Conservation (phyloP, 1,140 invertebrate genomes). For the Chlorops oryzae region DNA sequence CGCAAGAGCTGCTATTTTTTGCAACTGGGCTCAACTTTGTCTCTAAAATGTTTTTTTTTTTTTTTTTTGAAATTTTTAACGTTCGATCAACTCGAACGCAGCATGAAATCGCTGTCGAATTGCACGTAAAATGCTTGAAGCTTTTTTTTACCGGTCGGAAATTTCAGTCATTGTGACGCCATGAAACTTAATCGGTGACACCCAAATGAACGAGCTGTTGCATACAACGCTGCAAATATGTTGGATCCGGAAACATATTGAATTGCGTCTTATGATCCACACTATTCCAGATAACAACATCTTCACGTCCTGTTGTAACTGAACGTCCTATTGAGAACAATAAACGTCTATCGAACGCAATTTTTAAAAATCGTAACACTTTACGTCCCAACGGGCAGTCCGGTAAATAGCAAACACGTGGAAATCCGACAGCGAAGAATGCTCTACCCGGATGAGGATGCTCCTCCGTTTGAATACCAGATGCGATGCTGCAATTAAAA, state of each 20-base stretch:
- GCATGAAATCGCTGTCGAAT: slow-evolving; percentile 1
- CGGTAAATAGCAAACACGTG: slow-evolving; percentile 72
- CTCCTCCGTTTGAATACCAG: slow-evolving; percentile 72
- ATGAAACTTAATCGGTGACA: slow-evolving; percentile 54
- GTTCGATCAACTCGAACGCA: slow-evolving; percentile 41
- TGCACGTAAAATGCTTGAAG: no score
- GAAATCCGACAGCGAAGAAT: slow-evolving; percentile 81
- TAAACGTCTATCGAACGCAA: slow-evolving; percentile 75
- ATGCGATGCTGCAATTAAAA: slow-evolving; percentile 60
- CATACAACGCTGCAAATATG: slow-evolving; percentile 67
- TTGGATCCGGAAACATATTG: slow-evolving; percentile 70
- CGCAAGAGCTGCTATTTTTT: no score
- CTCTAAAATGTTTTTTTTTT: slow-evolving; percentile 12
- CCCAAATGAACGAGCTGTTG: slow-evolving; percentile 65
- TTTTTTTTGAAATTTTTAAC: slow-evolving; percentile 28
- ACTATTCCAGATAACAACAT: slow-evolving; percentile 88
- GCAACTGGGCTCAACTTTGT: no score
- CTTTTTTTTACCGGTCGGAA: no score
- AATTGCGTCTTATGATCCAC: slow-evolving; percentile 85
- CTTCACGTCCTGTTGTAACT: slow-evolving; percentile 78
- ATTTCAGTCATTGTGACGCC: no score
- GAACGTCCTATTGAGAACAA: slow-evolving; percentile 84
- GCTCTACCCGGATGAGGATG: slow-evolving; percentile 76
- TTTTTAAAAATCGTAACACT: slow-evolving; percentile 65
- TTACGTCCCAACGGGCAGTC: slow-evolving; percentile 69